Conservation (phyloP, 2,888 invertebrate species). For the Baronia brevicornis region DNA sequence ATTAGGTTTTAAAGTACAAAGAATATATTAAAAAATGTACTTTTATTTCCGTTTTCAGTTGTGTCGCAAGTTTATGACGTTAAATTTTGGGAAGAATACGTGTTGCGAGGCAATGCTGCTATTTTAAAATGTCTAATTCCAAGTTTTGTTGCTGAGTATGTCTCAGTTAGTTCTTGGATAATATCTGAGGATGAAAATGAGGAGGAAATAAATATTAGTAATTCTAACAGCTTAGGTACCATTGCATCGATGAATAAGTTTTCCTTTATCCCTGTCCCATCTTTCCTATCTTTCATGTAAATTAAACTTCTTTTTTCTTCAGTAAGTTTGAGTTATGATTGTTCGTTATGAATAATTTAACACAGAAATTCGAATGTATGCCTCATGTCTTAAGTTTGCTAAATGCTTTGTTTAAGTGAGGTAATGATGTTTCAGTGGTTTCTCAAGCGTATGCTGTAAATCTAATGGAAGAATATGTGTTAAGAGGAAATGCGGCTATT, state of each 20-base stretch:
- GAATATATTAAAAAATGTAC: constrained; percentile 3
- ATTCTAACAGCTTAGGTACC: constrained; percentile 39
- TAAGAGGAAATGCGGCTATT: constrained; percentile 92
- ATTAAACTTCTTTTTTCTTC: too few species aligned
- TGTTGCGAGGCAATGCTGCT: constrained; percentile 91
- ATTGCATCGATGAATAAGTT: too few species aligned
- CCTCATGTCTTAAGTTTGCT: too few species aligned
- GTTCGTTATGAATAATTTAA: too few species aligned
- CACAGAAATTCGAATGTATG: too few species aligned
- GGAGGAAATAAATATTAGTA: constrained; percentile 53
- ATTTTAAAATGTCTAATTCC: constrained; percentile 95
- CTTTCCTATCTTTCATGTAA: too few species aligned
- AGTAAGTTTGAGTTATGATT: too few species aligned
- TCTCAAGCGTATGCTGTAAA: constrained; percentile 92
- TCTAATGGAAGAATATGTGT: constrained; percentile 94
- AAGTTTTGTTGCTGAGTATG: constrained; percentile 94
- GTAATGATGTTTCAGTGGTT: constrained; percentile 83
- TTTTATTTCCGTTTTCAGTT: constrained; percentile 77
- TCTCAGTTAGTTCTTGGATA: constrained; percentile 89
- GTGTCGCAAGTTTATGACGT: constrained; percentile 92
- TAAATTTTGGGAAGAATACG: constrained; percentile 95
- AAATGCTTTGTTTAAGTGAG: constrained; percentile 20
- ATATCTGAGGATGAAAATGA: constrained; percentile 81
- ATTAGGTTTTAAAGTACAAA: background rate
- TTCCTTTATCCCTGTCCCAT: too few species aligned